Evolutionary conservation across 2,113 vertebrate genomes (phyloP).

Genomic region (Micronycteris hirsuta): DNA sequence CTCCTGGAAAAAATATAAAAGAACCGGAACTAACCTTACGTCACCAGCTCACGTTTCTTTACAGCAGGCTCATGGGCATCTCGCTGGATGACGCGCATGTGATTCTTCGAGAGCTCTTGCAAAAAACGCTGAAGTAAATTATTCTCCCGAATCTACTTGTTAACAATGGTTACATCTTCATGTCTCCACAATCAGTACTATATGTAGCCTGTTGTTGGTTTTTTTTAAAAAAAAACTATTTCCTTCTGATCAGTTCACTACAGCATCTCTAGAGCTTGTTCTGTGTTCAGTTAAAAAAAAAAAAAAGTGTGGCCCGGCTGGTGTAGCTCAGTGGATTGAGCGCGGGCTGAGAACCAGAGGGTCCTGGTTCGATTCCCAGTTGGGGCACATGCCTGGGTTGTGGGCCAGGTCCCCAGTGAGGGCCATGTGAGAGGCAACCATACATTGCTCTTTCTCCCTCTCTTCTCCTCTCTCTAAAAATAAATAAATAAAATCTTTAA

Average conservation of each 20-base stretch:
- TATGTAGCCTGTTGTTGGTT: background rate
- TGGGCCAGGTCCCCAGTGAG: too few relatives aligned
- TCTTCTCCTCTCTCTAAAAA: too few relatives aligned
- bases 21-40: background rate
- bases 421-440: too few relatives aligned
- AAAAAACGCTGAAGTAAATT: background rate
- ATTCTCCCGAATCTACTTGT: background rate
- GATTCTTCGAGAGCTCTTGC: background rate
- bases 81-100: background rate
- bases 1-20: background rate
- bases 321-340: too few relatives aligned
- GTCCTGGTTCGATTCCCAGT: too few relatives aligned
- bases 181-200: background rate
- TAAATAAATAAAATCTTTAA: too few relatives aligned
- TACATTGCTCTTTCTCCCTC: too few relatives aligned
- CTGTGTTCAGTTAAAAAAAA: background rate
- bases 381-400: too few relatives aligned
- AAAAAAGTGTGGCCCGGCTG: too few relatives aligned
- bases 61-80: background rate
- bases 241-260: too few relatives aligned
- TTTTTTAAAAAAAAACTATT: too few relatives aligned
- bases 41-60: background rate
- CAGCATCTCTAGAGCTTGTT: background rate
- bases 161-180: background rate
- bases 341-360: too few relatives aligned